A percentile compares a stretch with the other conserved stretches of the same genome.
Evolutionary conservation across 1,140 invertebrate species (phyloP).

Genomic region (Drosophila carrolli): DNA sequence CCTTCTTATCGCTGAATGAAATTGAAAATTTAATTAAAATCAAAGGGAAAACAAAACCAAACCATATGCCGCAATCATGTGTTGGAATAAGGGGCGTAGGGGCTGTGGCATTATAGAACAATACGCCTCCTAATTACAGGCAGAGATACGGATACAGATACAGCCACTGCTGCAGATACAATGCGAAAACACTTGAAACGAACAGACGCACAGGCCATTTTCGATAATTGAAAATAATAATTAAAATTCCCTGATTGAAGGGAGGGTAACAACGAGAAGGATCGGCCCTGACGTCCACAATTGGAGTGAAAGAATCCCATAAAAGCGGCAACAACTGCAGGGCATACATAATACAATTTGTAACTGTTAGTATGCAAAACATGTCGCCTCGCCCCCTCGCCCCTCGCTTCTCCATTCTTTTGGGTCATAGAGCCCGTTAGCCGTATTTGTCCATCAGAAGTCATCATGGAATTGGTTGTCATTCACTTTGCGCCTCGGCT

Average conservation of each 20-base stretch:
- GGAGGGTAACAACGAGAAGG: conserved; percentile 12
- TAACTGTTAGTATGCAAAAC: conserved; percentile 75
- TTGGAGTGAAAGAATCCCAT: conserved; percentile 70
- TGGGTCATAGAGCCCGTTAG: conserved; percentile 70
- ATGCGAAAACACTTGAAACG: conserved; percentile 62
- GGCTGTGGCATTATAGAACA: conserved; percentile 45
- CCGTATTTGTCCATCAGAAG: conserved; percentile 72
- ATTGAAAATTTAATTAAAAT: conserved; percentile 74
- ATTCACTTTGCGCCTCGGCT: conserved; percentile 42
- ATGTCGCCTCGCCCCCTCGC: conserved; percentile 46
- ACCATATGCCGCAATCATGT: conserved; percentile 64
- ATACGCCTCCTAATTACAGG: conserved; percentile 70
- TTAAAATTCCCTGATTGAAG: conserved; percentile 82
- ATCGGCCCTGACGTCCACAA: conserved; percentile 63
- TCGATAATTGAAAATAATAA: conserved; percentile 84
- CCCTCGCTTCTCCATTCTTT: conserved; percentile 21
- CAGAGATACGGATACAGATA: conserved; percentile 35
- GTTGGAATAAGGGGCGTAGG: neutral
- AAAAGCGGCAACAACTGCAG: conserved; percentile 49
- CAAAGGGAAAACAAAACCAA: conserved; percentile 28
- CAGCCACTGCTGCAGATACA: conserved; percentile 29
- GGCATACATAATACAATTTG: conserved; percentile 56
- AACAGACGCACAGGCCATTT: conserved; percentile 72
- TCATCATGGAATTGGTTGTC: conserved; percentile 61
- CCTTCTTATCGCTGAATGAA: conserved; percentile 42